These are phyloP conservation scores for Pseudanteris insignis DNA, from an alignment of 2,888 invertebrate species.

Conservation along the genomic window DNA sequence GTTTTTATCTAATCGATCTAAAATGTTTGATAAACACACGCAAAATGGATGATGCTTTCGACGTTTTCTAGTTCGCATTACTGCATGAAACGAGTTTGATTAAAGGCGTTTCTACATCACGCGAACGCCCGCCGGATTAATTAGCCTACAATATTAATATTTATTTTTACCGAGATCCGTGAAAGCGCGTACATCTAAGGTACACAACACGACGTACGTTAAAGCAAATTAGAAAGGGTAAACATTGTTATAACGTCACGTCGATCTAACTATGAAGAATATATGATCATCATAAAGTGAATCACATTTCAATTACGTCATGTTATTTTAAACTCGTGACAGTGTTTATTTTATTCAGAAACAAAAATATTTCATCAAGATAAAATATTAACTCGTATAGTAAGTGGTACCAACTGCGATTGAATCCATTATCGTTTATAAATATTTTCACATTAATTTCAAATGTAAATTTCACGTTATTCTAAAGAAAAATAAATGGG, in stretches of 20 bases:
- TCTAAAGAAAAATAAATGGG: too few relatives aligned
- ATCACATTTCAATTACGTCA: not conserved
- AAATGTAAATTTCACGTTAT: too few relatives aligned
- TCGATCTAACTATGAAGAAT: not conserved
- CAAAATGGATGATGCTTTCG: too few relatives aligned
- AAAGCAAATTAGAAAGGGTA: conserved; percentile 23
- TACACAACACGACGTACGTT: too few relatives aligned
- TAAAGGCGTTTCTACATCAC: conserved; percentile 54
- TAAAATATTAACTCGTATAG: too few relatives aligned
- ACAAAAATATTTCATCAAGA: too few relatives aligned
- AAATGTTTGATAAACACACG: too few relatives aligned
- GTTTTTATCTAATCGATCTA: too few relatives aligned
- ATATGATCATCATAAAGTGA: not conserved
- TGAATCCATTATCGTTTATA: too few relatives aligned
- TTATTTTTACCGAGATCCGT: conserved; percentile 44
- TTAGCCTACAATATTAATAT: conserved; percentile 43
- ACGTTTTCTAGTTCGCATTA: conserved; percentile 40
- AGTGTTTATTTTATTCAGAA: not conserved
- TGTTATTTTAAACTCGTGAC: not conserved
- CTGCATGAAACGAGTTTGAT: conserved; percentile 53
- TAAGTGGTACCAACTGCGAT: too few relatives aligned
- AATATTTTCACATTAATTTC: too few relatives aligned
- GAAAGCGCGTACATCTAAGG: conserved; percentile 48
- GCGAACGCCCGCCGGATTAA: conserved; percentile 46
- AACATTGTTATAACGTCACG: conserved; percentile 5